Conservation (phyloP, 2,113 vertebrate genomes). For the Corvus cornix region DNA sequence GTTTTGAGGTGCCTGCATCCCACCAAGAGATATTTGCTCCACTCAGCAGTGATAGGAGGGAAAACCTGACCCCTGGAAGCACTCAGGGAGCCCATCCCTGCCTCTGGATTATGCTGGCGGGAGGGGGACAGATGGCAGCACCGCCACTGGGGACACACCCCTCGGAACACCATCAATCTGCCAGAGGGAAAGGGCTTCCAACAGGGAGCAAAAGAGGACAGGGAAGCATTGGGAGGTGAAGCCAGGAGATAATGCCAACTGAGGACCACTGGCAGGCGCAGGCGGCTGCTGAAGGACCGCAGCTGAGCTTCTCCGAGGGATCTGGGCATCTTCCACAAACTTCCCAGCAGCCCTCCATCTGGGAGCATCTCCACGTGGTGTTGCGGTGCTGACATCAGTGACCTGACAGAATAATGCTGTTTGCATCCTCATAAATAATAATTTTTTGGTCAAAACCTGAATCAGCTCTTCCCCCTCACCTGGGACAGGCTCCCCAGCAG, state of each 20-base stretch:
- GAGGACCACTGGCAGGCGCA: background rate
- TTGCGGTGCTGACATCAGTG: background rate
- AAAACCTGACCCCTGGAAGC: background rate
- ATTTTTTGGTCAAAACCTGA: background rate
- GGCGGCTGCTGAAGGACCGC: background rate
- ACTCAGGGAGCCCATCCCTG: background rate
- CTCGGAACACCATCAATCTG: background rate
- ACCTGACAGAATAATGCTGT: background rate
- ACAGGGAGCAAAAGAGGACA: background rate
- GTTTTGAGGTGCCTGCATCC: background rate
- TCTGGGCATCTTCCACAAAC: background rate
- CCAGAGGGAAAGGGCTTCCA: slow-evolving; percentile 7
- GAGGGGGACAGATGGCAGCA: slow-evolving; percentile 37
- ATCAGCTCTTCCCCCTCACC: background rate
- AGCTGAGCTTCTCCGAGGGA: slow-evolving; percentile 5
- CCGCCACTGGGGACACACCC: background rate
- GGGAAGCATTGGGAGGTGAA: background rate
- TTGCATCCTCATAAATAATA: background rate
- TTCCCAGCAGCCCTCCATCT: background rate
- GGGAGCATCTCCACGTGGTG: background rate
- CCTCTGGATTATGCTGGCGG: background rate
- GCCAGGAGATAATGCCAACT: background rate
- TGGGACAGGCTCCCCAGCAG: background rate
- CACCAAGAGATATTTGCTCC: background rate
- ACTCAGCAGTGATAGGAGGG: background rate